A percentile compares a stretch with the other conserved stretches of the same genome.
Evolutionary conservation across 2,888 invertebrate species (phyloP).

Genomic region (Drosophila mimetica): DNA sequence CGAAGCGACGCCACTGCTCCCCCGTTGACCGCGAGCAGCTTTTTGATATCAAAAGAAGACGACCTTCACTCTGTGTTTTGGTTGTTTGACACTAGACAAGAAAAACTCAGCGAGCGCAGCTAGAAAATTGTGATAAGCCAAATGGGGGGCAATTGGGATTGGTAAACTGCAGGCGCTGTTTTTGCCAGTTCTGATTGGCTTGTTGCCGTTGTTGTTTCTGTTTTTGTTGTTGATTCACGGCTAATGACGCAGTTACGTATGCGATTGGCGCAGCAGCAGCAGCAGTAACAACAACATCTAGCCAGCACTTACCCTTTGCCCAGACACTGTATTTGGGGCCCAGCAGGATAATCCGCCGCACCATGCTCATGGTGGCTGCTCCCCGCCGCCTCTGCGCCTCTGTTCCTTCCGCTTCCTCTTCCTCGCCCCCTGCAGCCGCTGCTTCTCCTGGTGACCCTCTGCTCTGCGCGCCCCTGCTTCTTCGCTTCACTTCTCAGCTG

Average conservation of each 20-base stretch:
- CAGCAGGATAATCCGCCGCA: conserved; percentile 78
- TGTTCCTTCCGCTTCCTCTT: conserved; percentile 9
- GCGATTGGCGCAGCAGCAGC: conserved; percentile 59
- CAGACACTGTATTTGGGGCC: conserved; percentile 80
- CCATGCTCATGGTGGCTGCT: conserved; percentile 79
- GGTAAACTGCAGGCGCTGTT: conserved; percentile 21
- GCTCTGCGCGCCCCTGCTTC: conserved; percentile 2
- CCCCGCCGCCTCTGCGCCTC: conserved; percentile 8
- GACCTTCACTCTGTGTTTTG: conserved; percentile 54
- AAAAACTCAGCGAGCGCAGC: conserved; percentile 12
- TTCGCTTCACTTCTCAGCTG: conserved; percentile 31
- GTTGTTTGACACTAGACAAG: conserved; percentile 27
- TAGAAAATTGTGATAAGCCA: conserved; percentile 59
- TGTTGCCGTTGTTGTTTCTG: conserved; percentile 19
- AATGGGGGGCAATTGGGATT: background rate
- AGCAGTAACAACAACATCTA: background rate
- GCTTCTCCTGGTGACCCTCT: conserved; percentile 12
- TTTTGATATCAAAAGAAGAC: conserved; percentile 55
- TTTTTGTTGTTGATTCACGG: conserved; percentile 21
- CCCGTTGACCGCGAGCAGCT: conserved; percentile 44
- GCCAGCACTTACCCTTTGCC: conserved; percentile 75
- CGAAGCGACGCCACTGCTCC: conserved; percentile 26
- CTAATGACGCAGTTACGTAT: conserved; percentile 79
- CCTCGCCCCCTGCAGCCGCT: conserved; percentile 20
- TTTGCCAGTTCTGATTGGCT: conserved; percentile 12